Conservation (phyloP, 2,888 invertebrate species). For the Encarsia formosa region DNA sequence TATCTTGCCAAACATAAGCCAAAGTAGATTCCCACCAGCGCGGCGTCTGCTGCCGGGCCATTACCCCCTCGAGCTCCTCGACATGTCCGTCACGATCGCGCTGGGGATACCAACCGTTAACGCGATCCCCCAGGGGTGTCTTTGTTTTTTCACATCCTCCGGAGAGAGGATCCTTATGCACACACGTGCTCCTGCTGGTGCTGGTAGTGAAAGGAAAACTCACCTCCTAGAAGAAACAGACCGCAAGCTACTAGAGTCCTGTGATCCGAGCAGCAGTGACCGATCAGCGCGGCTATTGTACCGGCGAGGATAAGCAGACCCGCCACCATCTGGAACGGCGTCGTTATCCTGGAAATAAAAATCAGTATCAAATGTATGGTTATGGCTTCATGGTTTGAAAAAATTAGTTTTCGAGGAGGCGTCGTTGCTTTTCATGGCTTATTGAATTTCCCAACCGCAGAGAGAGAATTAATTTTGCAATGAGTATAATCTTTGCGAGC, state of each 20-base stretch:
- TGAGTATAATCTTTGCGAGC: too few species aligned
- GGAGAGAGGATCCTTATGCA: too few species aligned
- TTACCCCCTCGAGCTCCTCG: conserved; percentile 3
- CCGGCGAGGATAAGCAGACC: conserved; percentile 55
- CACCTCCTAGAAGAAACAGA: conserved; percentile 58
- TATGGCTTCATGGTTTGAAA: too few species aligned
- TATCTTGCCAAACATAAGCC: too few species aligned
- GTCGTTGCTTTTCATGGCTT: too few species aligned
- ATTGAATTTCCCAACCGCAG: too few species aligned
- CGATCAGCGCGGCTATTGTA: conserved; percentile 57
- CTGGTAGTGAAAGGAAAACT: conserved; percentile 38
- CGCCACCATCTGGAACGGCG: conserved; percentile 57
- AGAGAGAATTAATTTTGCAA: too few species aligned
- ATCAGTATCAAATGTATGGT: too few species aligned
- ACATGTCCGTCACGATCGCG: conserved; percentile 10
- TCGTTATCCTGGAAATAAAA: conserved; percentile 56
- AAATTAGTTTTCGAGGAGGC: too few species aligned
- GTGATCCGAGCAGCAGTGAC: conserved; percentile 61
- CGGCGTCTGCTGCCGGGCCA: not conserved
- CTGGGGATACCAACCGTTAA: not conserved
- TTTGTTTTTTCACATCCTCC: conserved; percentile 11
- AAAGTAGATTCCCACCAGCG: too few species aligned
- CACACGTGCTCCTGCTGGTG: too few species aligned
- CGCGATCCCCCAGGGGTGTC: conserved; percentile 7
- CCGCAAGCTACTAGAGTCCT: conserved; percentile 61